Base-by-base conservation (phyloP, 1,140 invertebrate species). In the Epicauta chinensis region DNA sequence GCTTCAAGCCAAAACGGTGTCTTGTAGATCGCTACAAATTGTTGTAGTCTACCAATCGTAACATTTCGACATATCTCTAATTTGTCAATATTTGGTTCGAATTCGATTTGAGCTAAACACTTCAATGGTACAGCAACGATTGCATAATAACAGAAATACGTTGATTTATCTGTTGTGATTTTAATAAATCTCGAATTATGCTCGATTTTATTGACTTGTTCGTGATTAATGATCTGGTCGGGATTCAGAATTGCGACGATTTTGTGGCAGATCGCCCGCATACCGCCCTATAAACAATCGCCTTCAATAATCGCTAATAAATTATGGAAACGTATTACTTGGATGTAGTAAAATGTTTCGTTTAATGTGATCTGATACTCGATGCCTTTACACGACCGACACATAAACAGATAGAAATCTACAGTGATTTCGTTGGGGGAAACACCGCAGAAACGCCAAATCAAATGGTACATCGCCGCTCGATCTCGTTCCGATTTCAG, bases 111-210 rank as follows among this genome's bases (percentile, higher is more conserved):
- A 16, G 44, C 13, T 1, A 62, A 32, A 30, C 55, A 40, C 23
- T 29, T n/a, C 3, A 58, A 58, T 0, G 60, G 52, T 40, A 60
- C 29, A 11, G 60, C 46, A n/a, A 55, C 16, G 5, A 62, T 60
- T 11, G 51, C 49, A 36, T 45, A 41, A 23, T 16, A 23, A 39
- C 54, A 16, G 39, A 51, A 39, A 11, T 16, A 12, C n/a, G 17
- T 12, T 12, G 23, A 3, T 30, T 31, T 15, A 15, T 9, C n/a
- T 9, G 36, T 23, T 5, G 7, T 13, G 6, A 48, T 35, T 23
- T 32, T 16, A 17, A 35, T 5, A 7, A 36, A 11, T 5, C 30
- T 14, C 16, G 29, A 12, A 35, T 35, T 40, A n/a, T 17, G 38
- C 23, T 42, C 16, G 30, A 39, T 48, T 16, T 42, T 31, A 6